A percentile compares a stretch with the other conserved stretches of the same genome.
Evolutionary conservation across 2,888 invertebrate genomes (phyloP).

Genomic region (Disparrhopalites patrizii): DNA sequence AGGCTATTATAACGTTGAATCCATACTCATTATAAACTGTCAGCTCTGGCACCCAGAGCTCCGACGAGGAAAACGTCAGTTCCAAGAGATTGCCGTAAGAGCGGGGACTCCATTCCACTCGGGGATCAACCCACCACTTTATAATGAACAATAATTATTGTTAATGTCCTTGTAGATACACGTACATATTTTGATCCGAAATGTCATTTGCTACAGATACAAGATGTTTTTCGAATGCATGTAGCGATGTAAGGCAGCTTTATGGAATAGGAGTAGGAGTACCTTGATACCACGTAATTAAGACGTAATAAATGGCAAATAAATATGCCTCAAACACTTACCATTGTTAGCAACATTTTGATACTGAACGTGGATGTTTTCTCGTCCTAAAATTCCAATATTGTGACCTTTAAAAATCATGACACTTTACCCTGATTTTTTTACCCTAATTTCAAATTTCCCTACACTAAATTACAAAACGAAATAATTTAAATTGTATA

Average conservation of each 20-base stretch:
- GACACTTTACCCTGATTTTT: too few relatives aligned
- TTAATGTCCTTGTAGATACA: background rate
- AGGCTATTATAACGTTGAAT: too few relatives aligned
- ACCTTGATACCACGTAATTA: background rate
- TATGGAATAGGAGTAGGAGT: background rate
- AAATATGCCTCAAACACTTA: too few relatives aligned
- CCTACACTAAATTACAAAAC: too few relatives aligned
- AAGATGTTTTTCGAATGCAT: background rate
- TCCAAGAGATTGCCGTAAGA: background rate
- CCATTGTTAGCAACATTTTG: too few relatives aligned
- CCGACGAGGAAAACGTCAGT: background rate
- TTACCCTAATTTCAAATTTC: too few relatives aligned
- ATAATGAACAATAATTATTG: background rate
- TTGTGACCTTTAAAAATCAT: too few relatives aligned
- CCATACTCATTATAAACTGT: slow-evolving; percentile 11
- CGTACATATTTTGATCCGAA: background rate
- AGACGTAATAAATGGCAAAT: background rate
- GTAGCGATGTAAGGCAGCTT: background rate
- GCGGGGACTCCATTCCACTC: background rate
- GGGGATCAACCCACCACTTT: background rate
- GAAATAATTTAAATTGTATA: background rate
- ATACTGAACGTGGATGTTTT: too few relatives aligned
- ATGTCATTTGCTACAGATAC: too few relatives aligned
- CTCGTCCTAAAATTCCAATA: too few relatives aligned
- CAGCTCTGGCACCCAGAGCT: slow-evolving; percentile 3